Base-by-base conservation (phyloP, 2,113 vertebrate species). In the Microtus ochrogaster region DNA sequence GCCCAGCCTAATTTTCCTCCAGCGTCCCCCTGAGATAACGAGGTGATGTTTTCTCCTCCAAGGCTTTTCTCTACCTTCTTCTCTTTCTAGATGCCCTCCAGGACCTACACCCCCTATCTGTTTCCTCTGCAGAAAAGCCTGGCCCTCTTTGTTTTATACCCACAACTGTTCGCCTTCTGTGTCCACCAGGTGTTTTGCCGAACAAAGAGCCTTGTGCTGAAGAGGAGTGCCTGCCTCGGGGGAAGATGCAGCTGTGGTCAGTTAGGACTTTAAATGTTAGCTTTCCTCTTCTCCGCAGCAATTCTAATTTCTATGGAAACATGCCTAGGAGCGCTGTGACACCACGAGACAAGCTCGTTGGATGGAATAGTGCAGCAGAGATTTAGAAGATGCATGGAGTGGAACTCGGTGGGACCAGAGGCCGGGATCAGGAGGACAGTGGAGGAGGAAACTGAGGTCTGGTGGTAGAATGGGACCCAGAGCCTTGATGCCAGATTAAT, bases 181-280 rank as follows among this genome's bases (percentile, higher is more conserved):
- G 28, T 72, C 41, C 28, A 66, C 52, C 93, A 96, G 94, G 91
- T 94, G 86, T 96, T 94, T 26, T 84, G 70, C 74, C 65, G 83
- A 95, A 97, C 79, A 94, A 93, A 96, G 96, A 96, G 63, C 47
- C 65, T 65, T 22, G 47, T 91, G 24, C 87, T 68, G 63, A 49
- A 44, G 68, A 97, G 83, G 92, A 96, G 96, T 96, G 89, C 52
- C 66, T 14, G 94, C 91, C 94, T 89, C 28, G 3, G 82, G 77
- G 91, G 16, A 70, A 91, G 86, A 86, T 36, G 30, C 95, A 95
- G 86, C 86, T 95, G 91, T 49, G 65, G 12, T 66, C 74, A 89
- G 82, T 91, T 96, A 65, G 39, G 86, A 91, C 92, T 91, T 91
- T 92, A 92, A 96, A 91, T 93, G 87, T 94, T 89, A 74, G 44